Base-by-base conservation (phyloP, 2,113 vertebrate genomes). In the Drymodes brunneopygia region DNA sequence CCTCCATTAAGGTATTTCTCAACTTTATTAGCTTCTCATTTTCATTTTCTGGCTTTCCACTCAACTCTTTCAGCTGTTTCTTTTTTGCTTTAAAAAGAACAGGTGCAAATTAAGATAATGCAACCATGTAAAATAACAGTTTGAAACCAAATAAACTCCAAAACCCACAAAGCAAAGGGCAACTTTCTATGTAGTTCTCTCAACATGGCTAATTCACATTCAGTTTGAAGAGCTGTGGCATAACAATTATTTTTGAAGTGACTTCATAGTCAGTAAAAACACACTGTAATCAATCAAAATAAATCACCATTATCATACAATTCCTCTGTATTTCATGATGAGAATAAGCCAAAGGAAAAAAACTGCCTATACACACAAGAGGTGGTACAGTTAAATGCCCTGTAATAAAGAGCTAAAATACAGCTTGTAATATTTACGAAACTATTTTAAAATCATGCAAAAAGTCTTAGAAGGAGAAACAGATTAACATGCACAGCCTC, bases 1-100 rank as follows among this genome's bases (percentile, higher is more conserved):
- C 98, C 17, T 98, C 96, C 96, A 99, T 97, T 87, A 99, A 98
- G 35, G 94, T 97, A 28, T 35, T 88, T 93, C 98, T 98, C 60
- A 99, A 97, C 53, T 98, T 91, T 17, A 86, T 94, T 84, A 99
- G 96, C 69, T 98, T 99, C 83, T 98, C 98, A 81, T 99, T 99
- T 97, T 99, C 99, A 96, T 98, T 97, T 56, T 98, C 81, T 20
- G 98, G 98, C 11, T 98, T 98, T 75, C 90, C 74, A 80, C 98
- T 98, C 35, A 99, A 86, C 8, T 54, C 85, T 94, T 98, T 92
- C 94, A 99, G 97, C 42, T 97, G 95, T 21, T 96, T 81, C 85
- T 98, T 98, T 73, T 98, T 98, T 15, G 97, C 99, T 99, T 98
- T 66, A 96, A 95, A 81, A 95, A 94, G 27, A 95, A 84, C 14